A percentile compares a stretch with the other conserved stretches of the same genome.
These are phyloP conservation scores for Mus musculus DNA, from an alignment of 2,113 vertebrate species.

Conservation along the genomic window DNA sequence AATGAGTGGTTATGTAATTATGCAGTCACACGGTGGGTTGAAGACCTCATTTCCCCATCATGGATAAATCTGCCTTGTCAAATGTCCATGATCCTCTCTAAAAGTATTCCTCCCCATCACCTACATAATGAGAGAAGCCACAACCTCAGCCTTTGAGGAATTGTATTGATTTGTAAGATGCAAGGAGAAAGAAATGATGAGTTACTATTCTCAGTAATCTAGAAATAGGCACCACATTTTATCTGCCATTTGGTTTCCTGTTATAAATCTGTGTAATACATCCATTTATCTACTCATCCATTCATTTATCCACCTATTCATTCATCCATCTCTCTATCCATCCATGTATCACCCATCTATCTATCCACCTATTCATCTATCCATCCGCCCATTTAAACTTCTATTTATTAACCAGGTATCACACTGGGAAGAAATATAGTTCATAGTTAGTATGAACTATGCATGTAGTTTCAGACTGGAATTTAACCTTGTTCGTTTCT, in stretches of 20 bases:
- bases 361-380: neutral
- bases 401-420: constrained; percentile 10
- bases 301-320: neutral
- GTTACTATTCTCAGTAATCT: constrained; percentile 48
- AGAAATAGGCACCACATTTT: constrained; percentile 55
- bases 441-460: constrained; percentile 2
- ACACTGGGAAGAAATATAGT: constrained; percentile 5
- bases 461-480: neutral
- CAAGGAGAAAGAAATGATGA: constrained; percentile 36
- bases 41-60: constrained; percentile 65
- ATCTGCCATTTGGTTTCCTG: constrained; percentile 34
- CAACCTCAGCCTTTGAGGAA: constrained; percentile 43
- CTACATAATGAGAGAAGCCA: constrained; percentile 66
- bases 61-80: constrained; percentile 61
- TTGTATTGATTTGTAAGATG: constrained; percentile 69
- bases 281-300: constrained; percentile 14
- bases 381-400: neutral
- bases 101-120: constrained; percentile 44
- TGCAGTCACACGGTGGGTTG: neutral
- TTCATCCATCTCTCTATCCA: neutral
- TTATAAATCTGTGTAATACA: constrained; percentile 43
- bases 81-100: constrained; percentile 41
- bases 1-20: constrained; percentile 77
- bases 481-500: neutral
- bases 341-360: neutral